Percentiles rank a stretch among this genome's conserved stretches.
phyloP scores from a whole-genome alignment of 2,113 vertebrate species.

The Ameiurus melas region DNA sequence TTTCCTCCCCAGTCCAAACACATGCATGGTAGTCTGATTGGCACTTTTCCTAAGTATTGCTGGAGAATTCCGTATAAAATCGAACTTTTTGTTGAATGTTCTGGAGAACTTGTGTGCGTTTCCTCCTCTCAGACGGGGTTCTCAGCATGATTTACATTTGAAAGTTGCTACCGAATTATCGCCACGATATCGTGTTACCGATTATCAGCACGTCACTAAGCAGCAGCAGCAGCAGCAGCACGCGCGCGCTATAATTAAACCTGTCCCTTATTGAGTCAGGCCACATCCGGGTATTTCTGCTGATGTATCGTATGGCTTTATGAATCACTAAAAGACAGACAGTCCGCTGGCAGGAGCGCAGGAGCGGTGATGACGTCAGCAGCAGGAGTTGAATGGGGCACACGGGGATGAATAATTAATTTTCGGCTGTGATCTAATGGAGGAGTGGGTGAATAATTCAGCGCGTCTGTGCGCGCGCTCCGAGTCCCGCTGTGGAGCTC shows the following conservation, averaged over 20 bases:
- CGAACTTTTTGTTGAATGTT: neutral
- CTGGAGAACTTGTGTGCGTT: neutral
- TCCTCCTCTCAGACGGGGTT: neutral
- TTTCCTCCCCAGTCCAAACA: too few species aligned
- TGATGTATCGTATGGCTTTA: neutral
- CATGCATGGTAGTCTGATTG: too few species aligned
- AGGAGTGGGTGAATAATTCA: slow-evolving; percentile 55
- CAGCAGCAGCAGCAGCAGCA: neutral
- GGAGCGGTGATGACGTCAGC: slow-evolving; percentile 38
- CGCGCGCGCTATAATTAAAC: neutral
- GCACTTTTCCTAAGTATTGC: neutral
- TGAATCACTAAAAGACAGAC: neutral
- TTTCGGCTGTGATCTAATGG: slow-evolving; percentile 41
- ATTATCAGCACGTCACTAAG: neutral
- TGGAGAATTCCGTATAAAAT: neutral
- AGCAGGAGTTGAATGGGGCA: slow-evolving; percentile 34
- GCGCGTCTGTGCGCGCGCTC: neutral
- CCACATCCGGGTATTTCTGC: neutral
- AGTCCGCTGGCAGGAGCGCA: neutral
- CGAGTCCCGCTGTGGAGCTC: slow-evolving; percentile 15
- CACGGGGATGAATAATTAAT: slow-evolving; percentile 66
- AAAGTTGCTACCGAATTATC: neutral
- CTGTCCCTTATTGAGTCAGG: neutral
- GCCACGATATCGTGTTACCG: neutral
- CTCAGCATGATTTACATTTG: neutral